Conservation (phyloP, 2,888 invertebrate species). For the Papilio demoleus region DNA sequence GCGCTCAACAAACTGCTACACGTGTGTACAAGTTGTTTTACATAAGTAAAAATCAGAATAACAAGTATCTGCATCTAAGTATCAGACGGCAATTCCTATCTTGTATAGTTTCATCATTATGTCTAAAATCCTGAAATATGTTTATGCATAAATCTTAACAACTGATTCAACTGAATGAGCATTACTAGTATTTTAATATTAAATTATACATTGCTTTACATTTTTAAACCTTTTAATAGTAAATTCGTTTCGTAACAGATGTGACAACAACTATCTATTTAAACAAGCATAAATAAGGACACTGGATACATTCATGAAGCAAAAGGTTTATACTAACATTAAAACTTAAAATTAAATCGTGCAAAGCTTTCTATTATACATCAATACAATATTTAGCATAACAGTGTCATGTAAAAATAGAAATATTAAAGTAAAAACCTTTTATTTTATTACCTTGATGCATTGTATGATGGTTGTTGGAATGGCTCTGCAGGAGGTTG, state of each 20-base stretch:
- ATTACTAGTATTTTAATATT: no score
- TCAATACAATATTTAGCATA: neutral
- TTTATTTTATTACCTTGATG: no score
- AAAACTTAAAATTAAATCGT: neutral
- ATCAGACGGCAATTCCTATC: conserved; percentile 82
- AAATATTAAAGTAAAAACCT: conserved; percentile 42
- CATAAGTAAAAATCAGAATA: conserved; percentile 56
- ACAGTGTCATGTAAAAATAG: neutral
- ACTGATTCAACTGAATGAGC: no score
- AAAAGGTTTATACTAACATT: neutral
- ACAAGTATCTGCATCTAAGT: conserved; percentile 73
- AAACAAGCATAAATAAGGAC: neutral
- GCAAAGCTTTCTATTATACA: conserved; percentile 12
- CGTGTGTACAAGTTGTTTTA: neutral
- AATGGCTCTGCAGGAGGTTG: conserved; percentile 69
- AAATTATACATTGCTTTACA: no score
- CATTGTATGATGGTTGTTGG: conserved; percentile 66
- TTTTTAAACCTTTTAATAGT: no score
- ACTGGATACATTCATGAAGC: neutral
- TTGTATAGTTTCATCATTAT: conserved; percentile 50
- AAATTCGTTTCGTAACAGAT: no score
- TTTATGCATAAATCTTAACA: no score
- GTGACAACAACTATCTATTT: neutral
- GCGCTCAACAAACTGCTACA: conserved; percentile 21
- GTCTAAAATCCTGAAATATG: neutral